Conservation (phyloP, 2,113 vertebrate genomes). For the Oreocharis arfaki region DNA sequence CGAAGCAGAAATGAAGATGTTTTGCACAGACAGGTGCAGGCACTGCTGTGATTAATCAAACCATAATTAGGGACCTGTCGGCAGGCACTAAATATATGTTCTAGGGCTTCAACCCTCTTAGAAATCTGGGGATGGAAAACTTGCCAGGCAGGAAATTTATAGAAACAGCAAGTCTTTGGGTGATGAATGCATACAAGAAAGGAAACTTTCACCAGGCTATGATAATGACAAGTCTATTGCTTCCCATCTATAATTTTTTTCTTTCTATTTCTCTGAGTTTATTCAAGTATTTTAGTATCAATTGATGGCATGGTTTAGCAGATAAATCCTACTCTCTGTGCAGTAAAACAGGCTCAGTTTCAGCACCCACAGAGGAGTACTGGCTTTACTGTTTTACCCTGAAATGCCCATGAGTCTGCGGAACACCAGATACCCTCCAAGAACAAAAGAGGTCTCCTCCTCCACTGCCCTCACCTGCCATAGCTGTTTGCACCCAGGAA, state of each 20-base stretch:
- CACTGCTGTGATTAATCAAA: conserved; percentile 67
- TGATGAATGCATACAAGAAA: conserved; percentile 15
- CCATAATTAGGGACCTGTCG: conserved; percentile 62
- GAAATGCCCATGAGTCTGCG: not conserved
- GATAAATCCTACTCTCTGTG: not conserved
- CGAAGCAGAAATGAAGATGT: conserved; percentile 54
- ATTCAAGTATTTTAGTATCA: not conserved
- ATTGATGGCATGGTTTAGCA: not conserved
- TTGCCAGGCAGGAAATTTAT: conserved; percentile 51
- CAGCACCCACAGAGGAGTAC: not conserved
- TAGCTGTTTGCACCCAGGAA: not conserved
- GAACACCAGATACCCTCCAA: not conserved
- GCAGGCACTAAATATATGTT: conserved; percentile 61
- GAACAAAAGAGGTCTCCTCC: not conserved
- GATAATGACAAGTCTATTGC: not conserved
- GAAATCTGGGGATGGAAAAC: conserved; percentile 42
- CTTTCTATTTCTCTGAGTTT: not conserved
- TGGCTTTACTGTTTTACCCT: not conserved
- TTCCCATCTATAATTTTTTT: not conserved
- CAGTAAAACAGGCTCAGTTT: not conserved
- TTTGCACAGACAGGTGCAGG: conserved; percentile 64
- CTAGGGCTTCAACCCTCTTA: conserved; percentile 47
- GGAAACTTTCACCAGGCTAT: not conserved
- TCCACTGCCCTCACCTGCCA: not conserved
- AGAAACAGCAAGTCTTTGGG: not conserved